Evolutionary conservation across 2,113 vertebrate genomes (phyloP), one percentile per base, ranked within the genome.

Genomic region (Ploceus nigricollis): DNA sequence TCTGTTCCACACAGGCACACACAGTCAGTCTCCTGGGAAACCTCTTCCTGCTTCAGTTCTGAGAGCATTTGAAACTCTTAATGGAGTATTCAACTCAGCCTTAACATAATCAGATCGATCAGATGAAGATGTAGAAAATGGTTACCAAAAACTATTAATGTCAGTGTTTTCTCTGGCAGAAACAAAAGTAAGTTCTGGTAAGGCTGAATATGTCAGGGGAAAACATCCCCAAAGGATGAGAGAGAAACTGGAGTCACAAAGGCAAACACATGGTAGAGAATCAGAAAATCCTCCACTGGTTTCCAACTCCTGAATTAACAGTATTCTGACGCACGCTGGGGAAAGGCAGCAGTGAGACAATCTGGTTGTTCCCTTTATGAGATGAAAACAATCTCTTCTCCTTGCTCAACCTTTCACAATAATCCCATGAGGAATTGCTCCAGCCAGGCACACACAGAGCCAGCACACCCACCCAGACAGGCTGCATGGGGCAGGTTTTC

Each of bases 231-330:
- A 71, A 88, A 91, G 56, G 69, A 94, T 40, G 40, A 87, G 53
- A 89, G 27, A 56, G 53, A 63, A 93, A 92, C 42, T 87, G 40
- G 40, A 95, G 66, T 85, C 57, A 91, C n/a, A 85, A 91, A 94
- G 57, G 37, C 78, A 94, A 85, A 88, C 82, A 93, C 78, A 90
- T 79, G 53, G 75, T n/a, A 85, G 71, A 85, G 58, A 93, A 86
- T 37, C 65, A 87, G 51, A 92, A 94, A 95, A 94, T 79, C 42
- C 83, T 89, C 53, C 2, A 6, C 5, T 82, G 77, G 51, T 28
- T 81, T 94, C 92, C 82, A 93, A 0, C 57, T 94, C 89, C 48
- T 72, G 91, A 93, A 89, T 92, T 91, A 89, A 81, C 77, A 72
- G n/a, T 56, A 56, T 83, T 94, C 71, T 89, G 75, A 93, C 12